These are phyloP conservation scores for Galeopterus variegatus DNA, from an alignment of 2,113 vertebrate species.

Conservation along the genomic window DNA sequence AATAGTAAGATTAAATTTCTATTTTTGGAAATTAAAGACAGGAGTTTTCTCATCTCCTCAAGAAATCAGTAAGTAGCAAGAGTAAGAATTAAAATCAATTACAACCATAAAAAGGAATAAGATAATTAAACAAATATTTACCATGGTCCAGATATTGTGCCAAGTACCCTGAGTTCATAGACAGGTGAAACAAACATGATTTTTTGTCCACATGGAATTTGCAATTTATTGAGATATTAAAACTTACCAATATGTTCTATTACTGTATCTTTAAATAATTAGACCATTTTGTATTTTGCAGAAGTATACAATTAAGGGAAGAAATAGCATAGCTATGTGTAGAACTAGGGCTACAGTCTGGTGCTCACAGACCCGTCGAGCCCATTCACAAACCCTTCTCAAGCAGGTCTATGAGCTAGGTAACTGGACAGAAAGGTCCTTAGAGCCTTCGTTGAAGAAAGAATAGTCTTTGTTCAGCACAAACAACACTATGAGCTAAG, in stretches of 20 bases:
- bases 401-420: too few species aligned
- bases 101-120: not conserved
- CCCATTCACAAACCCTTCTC: too few species aligned
- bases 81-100: conserved; percentile 10
- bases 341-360: too few species aligned
- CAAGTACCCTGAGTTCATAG: not conserved
- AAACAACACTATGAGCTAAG: too few species aligned
- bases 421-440: too few species aligned
- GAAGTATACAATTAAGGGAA: conserved; percentile 46
- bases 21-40: not conserved
- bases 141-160: not conserved
- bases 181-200: not conserved
- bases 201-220: not conserved
- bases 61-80: not conserved
- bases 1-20: not conserved
- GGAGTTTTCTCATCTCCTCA: not conserved
- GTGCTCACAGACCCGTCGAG: too few species aligned
- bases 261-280: not conserved
- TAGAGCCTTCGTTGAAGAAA: too few species aligned
- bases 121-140: not conserved
- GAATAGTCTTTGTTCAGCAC: too few species aligned
- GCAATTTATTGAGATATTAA: not conserved
- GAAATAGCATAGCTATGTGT: not conserved
- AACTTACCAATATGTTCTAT: not conserved
- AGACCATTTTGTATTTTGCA: conserved; percentile 60